Evolutionary conservation across 2,888 invertebrate genomes (phyloP).

Genomic region (Apodemia duryi): DNA sequence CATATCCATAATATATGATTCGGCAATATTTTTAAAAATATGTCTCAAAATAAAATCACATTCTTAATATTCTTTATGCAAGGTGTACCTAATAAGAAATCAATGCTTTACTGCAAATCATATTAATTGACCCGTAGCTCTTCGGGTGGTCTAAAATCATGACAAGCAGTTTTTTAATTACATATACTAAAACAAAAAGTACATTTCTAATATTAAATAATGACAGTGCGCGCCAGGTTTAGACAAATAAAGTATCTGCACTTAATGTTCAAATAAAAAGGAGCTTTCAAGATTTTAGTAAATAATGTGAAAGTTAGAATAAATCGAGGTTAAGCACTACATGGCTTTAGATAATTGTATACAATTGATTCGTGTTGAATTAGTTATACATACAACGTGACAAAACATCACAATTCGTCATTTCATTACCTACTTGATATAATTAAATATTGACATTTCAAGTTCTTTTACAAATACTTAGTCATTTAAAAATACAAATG

Average conservation of each 20-base stretch:
- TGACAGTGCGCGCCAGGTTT: constrained; percentile 73
- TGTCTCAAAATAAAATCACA: neutral
- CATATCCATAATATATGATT: neutral
- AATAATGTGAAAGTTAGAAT: constrained; percentile 71
- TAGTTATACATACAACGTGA: constrained; percentile 33
- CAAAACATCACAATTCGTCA: constrained; percentile 34
- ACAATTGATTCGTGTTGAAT: constrained; percentile 62
- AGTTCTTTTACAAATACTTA: neutral
- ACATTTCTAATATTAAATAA: constrained; percentile 37
- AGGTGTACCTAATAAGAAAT: constrained; percentile 3
- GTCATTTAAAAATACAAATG: neutral
- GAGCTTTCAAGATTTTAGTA: constrained; percentile 77
- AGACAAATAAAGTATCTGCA: constrained; percentile 76
- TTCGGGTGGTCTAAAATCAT: constrained; percentile 41
- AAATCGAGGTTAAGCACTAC: constrained; percentile 65
- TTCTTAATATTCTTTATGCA: neutral
- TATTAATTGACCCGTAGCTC: neutral
- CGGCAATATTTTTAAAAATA: neutral
- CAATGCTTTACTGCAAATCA: constrained; percentile 2
- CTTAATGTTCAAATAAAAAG: constrained; percentile 79
- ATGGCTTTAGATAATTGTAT: constrained; percentile 78
- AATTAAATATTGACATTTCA: constrained; percentile 16
- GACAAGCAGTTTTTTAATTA: constrained; percentile 38
- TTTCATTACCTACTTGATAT: constrained; percentile 37
- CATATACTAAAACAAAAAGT: constrained; percentile 37